Evolutionary conservation across 2,113 vertebrate species (phyloP), one percentile per base, ranked within the genome.

Genomic region (Cyprinodon variegatus): DNA sequence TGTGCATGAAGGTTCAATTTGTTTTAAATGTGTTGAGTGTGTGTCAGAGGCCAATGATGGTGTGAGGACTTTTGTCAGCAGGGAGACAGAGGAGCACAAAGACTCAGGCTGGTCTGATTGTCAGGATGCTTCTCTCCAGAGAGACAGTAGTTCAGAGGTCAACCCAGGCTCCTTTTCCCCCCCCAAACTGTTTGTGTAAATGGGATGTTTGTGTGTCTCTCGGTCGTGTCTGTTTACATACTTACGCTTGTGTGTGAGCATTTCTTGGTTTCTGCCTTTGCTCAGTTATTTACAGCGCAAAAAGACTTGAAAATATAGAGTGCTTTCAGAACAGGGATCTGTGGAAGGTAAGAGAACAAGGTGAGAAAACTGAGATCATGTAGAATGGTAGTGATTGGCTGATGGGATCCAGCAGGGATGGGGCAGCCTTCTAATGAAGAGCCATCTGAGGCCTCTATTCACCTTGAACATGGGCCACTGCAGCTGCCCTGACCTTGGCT

Each of bases 401-500:
- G 59, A 81, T 84, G 87, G 78, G 87, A 81, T 91, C 85, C 86
- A 89, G 86, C 82, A 72, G 86, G 84, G 88, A 85, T 76, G 81
- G 84, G 91, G 88, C 88, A 83, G 92, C 90, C 90, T 93, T 90
- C 88, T 94, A 92, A 93, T 94, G 90, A 91, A 89, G 89, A 91
- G 91, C 93, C 94, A 94, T 94, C 92, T 94, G 93, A 94, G 93
- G 87, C 88, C 86, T 91, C 85, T 73, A 85, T 93, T 93, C 94
- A 94, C 93, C 94, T 95, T 95, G 94, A 95, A 93, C 93, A 88
- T 94, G 93, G 94, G 88, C 86, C 83, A 88, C 90, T 92, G 93
- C 90, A 83, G 89, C 90, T 92, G 91, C 89, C 91, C 94, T 94
- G 93, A 95, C 94, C 92, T 95, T 95, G 94, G 93, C 94, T 95